Conservation (phyloP, 2,797 vertebrate species). For the Bovichtus diacanthus region DNA sequence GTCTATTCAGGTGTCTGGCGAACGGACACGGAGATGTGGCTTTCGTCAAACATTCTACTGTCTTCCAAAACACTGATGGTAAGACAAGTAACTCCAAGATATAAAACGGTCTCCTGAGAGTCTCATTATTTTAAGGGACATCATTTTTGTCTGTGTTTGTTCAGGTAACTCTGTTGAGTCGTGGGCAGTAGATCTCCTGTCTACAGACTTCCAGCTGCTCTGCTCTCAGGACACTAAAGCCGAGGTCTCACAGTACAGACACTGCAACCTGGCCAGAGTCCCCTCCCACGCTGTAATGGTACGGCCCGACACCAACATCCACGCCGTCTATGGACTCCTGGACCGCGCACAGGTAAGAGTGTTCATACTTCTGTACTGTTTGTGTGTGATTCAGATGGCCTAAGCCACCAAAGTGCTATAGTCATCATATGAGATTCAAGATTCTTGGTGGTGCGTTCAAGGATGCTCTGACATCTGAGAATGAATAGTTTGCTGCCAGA, state of each 20-base stretch:
- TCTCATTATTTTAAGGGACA: not conserved
- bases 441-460: not conserved
- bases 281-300: slow-evolving; percentile 96
- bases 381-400: not conserved
- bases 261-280: slow-evolving; percentile 91
- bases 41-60: slow-evolving; percentile 94
- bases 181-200: slow-evolving; percentile 86
- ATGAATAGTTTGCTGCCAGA: not conserved
- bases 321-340: slow-evolving; percentile 90
- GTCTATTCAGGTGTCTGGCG: slow-evolving; percentile 88
- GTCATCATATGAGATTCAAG: not conserved
- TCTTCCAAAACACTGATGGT: slow-evolving; percentile 94
- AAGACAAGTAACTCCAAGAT: slow-evolving; percentile 5
- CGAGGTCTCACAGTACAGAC: slow-evolving; percentile 87
- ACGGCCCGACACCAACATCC: slow-evolving; percentile 86
- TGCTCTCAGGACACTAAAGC: slow-evolving; percentile 89
- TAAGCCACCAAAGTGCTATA: not conserved
- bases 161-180: slow-evolving; percentile 86
- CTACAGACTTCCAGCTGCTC: slow-evolving; percentile 91
- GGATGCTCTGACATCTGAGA: not conserved
- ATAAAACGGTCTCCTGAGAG: not conserved
- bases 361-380: accelerated
- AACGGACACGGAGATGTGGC: slow-evolving; percentile 90
- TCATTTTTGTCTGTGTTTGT: not conserved
- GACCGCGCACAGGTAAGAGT: slow-evolving; percentile 90